These are phyloP conservation scores for Luidia sarsii DNA, from an alignment of 53 echinoderm and acorn worm genomes.

Conservation along the genomic window DNA sequence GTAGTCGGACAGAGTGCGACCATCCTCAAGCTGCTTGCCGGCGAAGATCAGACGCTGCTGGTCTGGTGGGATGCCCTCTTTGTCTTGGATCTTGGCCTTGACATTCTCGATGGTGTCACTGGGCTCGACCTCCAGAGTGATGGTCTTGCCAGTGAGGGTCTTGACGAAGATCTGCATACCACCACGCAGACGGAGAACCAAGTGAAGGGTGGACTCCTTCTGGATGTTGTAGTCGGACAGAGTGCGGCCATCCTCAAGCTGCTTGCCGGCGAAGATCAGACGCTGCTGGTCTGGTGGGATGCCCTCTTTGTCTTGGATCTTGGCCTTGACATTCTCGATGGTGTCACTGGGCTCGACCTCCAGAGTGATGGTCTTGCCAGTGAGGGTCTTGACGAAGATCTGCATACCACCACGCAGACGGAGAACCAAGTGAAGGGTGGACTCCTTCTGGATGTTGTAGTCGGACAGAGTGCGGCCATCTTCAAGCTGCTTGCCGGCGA, in stretches of 20 bases:
- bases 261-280: conserved; percentile 84
- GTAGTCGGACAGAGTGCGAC: conserved; percentile 84
- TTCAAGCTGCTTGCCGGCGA: conserved; percentile 80
- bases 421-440: conserved; percentile 69
- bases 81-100: conserved; percentile 83
- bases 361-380: conserved; percentile 87
- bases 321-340: conserved; percentile 81
- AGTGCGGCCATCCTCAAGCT: conserved; percentile 81
- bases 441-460: conserved; percentile 90
- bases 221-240: conserved; percentile 88
- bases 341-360: conserved; percentile 85
- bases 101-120: conserved; percentile 82
- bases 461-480: conserved; percentile 81
- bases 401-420: conserved; percentile 80
- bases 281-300: conserved; percentile 88
- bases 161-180: conserved; percentile 97
- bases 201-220: conserved; percentile 82
- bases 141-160: conserved; percentile 84
- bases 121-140: conserved; percentile 82
- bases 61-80: conserved; percentile 80
- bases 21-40: conserved; percentile 84
- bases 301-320: conserved; percentile 86
- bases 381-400: conserved; percentile 90
- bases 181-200: conserved; percentile 82
- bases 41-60: conserved; percentile 91